Conservation (phyloP, 2,113 vertebrate genomes). For the Platichthys stellatus region DNA sequence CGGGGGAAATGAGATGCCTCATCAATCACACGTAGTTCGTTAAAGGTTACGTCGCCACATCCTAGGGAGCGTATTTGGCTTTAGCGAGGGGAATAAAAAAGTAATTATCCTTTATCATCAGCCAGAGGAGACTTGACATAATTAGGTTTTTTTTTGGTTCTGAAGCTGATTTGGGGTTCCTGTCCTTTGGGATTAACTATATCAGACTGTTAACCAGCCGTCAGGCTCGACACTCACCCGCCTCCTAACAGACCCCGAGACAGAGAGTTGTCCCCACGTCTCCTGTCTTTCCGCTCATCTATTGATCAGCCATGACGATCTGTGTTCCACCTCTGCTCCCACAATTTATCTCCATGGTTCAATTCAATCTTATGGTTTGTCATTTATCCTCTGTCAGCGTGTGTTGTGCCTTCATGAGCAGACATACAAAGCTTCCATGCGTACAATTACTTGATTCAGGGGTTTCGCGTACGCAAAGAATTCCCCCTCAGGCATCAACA, state of each 20-base stretch:
- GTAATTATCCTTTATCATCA: conserved; percentile 86
- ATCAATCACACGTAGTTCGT: conserved; percentile 80
- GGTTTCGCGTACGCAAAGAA: conserved; percentile 14
- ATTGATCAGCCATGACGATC: conserved; percentile 55
- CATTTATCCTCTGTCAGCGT: conserved; percentile 18
- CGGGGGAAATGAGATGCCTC: conserved; percentile 72
- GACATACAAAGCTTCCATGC: conserved; percentile 9
- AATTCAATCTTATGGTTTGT: conserved; percentile 5
- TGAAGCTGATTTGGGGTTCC: conserved; percentile 73
- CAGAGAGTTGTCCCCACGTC: conserved; percentile 15
- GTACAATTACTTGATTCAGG: conserved; percentile 9
- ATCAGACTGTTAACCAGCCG: conserved; percentile 49
- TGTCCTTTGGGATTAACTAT: conserved; percentile 74
- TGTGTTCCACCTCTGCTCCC: conserved; percentile 19
- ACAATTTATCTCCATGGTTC: background rate
- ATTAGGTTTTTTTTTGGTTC: conserved; percentile 74
- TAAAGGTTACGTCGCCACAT: conserved; percentile 82
- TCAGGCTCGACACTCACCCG: conserved; percentile 25
- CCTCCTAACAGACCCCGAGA: conserved; percentile 40
- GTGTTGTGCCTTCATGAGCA: conserved; percentile 24
- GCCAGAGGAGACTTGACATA: conserved; percentile 80
- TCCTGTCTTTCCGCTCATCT: conserved; percentile 14
- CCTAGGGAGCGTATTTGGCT: conserved; percentile 73
- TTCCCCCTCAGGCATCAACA: conserved; percentile 47
- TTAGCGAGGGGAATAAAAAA: conserved; percentile 79